Conservation (phyloP, 1,140 invertebrate genomes). For the Drosophila yakuba region DNA sequence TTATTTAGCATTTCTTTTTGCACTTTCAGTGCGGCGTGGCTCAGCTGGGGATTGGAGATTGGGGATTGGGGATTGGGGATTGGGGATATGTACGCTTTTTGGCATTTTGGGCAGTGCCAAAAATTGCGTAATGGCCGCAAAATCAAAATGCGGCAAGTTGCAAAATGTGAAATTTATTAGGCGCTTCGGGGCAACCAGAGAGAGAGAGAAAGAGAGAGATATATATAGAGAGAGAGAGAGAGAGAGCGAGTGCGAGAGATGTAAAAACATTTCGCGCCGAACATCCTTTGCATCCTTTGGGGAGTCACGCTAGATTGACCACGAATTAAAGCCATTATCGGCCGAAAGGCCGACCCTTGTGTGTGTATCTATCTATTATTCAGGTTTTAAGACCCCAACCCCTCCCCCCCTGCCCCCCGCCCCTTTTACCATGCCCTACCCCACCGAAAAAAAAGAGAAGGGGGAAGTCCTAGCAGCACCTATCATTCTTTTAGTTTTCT, state of each 20-base stretch:
- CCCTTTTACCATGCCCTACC: no score
- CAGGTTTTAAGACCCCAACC: conserved; percentile 10
- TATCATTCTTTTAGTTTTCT: conserved; percentile 2
- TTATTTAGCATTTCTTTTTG: no score
- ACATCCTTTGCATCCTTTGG: conserved; percentile 24
- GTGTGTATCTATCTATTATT: conserved; percentile 46
- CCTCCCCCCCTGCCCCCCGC: neutral
- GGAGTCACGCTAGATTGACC: conserved; percentile 43
- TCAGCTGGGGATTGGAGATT: conserved; percentile 10
- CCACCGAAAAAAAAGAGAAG: neutral
- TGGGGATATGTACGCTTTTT: neutral
- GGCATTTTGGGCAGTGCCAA: conserved; percentile 13
- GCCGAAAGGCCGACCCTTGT: conserved; percentile 11
- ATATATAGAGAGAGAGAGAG: no score
- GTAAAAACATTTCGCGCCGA: conserved; percentile 39
- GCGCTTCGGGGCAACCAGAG: conserved; percentile 1
- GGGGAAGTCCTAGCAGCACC: neutral
- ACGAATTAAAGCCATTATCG: conserved; percentile 45
- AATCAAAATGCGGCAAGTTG: conserved; percentile 21
- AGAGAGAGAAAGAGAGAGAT: conserved; percentile 16
- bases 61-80: conserved; percentile 4
- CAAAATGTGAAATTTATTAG: conserved; percentile 37
- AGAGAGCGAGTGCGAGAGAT: conserved; percentile 7
- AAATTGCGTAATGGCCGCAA: conserved; percentile 39
- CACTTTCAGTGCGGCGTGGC: no score